Evolutionary conservation across 1,140 invertebrate species (phyloP).

Genomic region (Caenorhabditis brenneri): DNA sequence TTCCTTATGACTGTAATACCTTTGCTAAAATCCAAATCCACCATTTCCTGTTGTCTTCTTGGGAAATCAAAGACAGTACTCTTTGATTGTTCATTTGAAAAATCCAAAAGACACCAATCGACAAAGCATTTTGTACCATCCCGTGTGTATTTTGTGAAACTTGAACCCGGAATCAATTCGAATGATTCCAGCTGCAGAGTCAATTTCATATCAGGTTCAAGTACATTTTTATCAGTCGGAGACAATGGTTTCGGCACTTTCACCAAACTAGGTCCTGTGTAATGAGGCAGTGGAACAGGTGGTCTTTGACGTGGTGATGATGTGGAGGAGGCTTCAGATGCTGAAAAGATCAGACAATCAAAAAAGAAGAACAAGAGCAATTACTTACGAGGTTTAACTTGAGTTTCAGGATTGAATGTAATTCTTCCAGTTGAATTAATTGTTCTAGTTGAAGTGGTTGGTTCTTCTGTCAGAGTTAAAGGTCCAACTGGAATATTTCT

Average conservation of each 20-base stretch:
- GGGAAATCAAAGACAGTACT: conserved; percentile 1
- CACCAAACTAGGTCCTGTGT: conserved; percentile 6
- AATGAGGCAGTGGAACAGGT: conserved; percentile 28
- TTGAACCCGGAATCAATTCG: conserved; percentile 8
- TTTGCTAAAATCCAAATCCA: neutral
- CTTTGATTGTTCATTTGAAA: conserved; percentile 29
- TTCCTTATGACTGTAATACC: conserved; percentile 4
- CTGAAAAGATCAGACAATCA: neutral
- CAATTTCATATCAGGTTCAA: conserved; percentile 10
- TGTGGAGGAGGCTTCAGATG: conserved; percentile 39
- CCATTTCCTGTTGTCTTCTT: neutral
- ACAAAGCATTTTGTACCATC: conserved; percentile 7
- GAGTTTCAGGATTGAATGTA: conserved; percentile 26
- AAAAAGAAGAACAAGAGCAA: neutral
- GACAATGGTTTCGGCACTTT: conserved; percentile 24
- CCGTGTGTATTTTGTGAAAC: neutral
- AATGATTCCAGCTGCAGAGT: conserved; percentile 13
- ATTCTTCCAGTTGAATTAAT: neutral
- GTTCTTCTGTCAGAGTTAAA: neutral
- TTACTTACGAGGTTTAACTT: conserved; percentile 32
- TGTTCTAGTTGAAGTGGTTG: neutral
- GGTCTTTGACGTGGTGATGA: conserved; percentile 47
- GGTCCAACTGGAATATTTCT: conserved; percentile 4
- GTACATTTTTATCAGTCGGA: conserved; percentile 1
- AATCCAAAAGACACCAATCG: conserved; percentile 44